Evolutionary conservation across 2,113 vertebrate genomes (phyloP), one percentile per base, ranked within the genome.

Genomic region (Picathartes gymnocephalus): DNA sequence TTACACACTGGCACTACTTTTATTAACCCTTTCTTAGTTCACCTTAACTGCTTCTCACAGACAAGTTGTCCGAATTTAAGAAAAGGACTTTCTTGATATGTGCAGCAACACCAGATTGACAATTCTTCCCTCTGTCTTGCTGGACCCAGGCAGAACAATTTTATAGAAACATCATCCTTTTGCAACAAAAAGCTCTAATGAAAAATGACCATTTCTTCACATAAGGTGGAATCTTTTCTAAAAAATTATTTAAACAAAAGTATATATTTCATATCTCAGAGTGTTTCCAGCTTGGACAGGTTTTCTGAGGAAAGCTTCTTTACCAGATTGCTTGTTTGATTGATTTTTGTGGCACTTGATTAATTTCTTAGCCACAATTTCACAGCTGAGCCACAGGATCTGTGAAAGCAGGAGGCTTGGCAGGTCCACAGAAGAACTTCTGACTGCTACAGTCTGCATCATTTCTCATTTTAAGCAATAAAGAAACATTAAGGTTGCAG

Each of bases 1-100:
- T 95, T 95, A 94, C 96, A 96, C 64, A 56, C 82, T 92, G 81
- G 87, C 33, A 81, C 48, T 71, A 82, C 44, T 44, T 70, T 89
- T 68, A 48, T 92, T 96, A 96, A 96, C 95, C 58, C 91, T 73
- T 91, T 86, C 24, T 7, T 53, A 39, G 79, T 33, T 56, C 37
- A 53, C 13, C 8, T 54, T 37, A 21, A 62, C 28, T 45, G 15
- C 25, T 80, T 82, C 54, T 66, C 15, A 5, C 8, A 48, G 54
- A 47, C 39, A 65, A 54, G 27, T 30, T 54, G 16, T 23, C 71
- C 77, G 58, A 69, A 60, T 35, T n/a, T 27, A 73, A 27, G 39
- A 35, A 87, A 30, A 51, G 6, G 15, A 25, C 51, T 94, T 68
- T 88, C 42, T 78, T 0, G 0, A 11, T 81, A 7, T 6, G 35